Evolutionary conservation across 2,113 vertebrate species (phyloP).

Genomic region (Passer domesticus): DNA sequence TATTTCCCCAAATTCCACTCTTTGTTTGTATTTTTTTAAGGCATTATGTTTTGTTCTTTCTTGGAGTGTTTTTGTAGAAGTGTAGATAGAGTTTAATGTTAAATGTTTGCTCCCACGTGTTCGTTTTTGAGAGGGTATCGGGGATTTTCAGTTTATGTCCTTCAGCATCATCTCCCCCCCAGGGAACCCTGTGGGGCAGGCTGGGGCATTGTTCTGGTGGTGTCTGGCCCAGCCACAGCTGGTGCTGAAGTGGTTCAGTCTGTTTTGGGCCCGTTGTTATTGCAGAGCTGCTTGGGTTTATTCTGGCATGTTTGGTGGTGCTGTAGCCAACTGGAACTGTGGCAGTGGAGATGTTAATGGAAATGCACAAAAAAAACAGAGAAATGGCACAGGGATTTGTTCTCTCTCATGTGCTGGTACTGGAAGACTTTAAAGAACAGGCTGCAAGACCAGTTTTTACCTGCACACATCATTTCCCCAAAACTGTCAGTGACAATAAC

Average conservation of each 20-base stretch:
- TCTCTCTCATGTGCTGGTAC: neutral
- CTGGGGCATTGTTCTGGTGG: accelerated
- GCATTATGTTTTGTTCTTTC: neutral
- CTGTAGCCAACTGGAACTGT: accelerated
- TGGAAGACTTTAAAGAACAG: neutral
- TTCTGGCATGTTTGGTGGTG: neutral
- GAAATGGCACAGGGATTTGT: neutral
- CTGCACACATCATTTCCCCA: neutral
- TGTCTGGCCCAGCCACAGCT: accelerated
- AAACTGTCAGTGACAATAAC: neutral
- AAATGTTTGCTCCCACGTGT: neutral
- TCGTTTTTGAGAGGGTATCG: neutral
- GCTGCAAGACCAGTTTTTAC: neutral
- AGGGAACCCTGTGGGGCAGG: neutral
- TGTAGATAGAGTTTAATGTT: neutral
- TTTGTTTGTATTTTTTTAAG: neutral
- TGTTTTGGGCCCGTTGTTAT: accelerated
- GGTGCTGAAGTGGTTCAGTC: accelerated
- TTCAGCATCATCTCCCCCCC: neutral
- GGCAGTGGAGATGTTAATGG: accelerated
- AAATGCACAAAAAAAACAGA: neutral
- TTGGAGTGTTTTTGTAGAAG: neutral
- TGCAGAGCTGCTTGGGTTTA: neutral
- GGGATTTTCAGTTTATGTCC: neutral
- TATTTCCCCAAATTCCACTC: neutral